phyloP scores from a whole-genome alignment of 2,113 vertebrate species.

The Dermatemys mawii region DNA sequence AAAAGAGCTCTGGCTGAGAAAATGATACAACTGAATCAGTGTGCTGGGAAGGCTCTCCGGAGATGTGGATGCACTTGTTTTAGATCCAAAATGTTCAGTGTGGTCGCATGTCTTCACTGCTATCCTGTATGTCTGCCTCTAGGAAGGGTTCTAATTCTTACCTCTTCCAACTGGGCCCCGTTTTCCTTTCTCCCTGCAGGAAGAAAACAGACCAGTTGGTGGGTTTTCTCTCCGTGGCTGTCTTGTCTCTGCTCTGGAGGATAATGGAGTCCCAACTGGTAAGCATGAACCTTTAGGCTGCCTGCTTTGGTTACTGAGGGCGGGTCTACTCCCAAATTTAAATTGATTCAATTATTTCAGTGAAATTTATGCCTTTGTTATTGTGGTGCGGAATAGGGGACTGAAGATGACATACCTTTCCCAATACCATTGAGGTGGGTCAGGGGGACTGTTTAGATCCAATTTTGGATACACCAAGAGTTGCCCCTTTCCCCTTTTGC shows the following conservation, averaged over 20 bases:
- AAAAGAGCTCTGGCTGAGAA: not conserved
- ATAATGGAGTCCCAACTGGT: conserved; percentile 93
- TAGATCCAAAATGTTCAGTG: not conserved
- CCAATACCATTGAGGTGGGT: not conserved
- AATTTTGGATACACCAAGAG: not conserved
- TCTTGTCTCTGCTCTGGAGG: conserved; percentile 91
- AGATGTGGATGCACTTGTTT: not conserved
- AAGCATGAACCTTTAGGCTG: conserved; percentile 19
- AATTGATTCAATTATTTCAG: too few relatives aligned
- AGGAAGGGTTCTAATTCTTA: not conserved
- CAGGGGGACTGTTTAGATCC: accelerated
- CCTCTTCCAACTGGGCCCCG: not conserved
- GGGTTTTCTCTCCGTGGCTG: conserved; percentile 91
- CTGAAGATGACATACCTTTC: not conserved
- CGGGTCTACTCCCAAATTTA: not conserved
- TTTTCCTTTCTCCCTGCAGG: conserved; percentile 72
- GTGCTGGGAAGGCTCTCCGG: not conserved
- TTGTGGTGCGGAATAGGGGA: not conserved
- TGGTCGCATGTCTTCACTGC: accelerated
- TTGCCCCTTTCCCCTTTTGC: not conserved
- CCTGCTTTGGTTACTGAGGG: not conserved
- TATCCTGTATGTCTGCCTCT: not conserved
- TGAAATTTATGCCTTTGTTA: not conserved
- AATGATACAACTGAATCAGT: not conserved
- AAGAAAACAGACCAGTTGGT: conserved; percentile 90